These are phyloP conservation scores for Drosophila niveifrons DNA, from an alignment of 2,888 invertebrate genomes.

Conservation along the genomic window DNA sequence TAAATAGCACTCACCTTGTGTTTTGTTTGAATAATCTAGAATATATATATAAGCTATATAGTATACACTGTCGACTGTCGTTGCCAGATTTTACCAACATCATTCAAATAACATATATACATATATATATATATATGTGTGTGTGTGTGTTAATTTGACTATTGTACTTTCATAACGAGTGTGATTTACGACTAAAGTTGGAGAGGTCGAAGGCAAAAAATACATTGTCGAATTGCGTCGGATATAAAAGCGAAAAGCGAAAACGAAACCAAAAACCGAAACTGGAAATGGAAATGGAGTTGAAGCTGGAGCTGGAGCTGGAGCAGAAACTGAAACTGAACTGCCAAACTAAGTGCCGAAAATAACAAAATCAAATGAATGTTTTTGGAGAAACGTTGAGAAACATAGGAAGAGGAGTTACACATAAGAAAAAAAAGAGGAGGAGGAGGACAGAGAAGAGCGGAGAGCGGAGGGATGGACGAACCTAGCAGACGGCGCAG, in stretches of 20 bases:
- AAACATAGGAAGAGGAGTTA: no score
- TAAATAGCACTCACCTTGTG: background rate
- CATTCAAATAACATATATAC: no score
- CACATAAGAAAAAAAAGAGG: background rate
- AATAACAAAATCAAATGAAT: conserved; percentile 74
- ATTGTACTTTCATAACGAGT: conserved; percentile 13
- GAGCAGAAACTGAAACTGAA: conserved; percentile 6
- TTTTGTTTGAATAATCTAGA: background rate
- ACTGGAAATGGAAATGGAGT: conserved; percentile 2
- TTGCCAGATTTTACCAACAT: no score
- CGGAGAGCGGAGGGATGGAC: background rate
- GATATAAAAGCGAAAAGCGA: conserved; percentile 17
- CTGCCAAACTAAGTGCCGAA: conserved; percentile 68
- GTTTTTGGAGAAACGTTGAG: conserved; percentile 17
- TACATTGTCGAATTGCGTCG: conserved; percentile 6
- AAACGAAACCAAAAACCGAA: background rate
- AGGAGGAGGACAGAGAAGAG: background rate
- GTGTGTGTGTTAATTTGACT: conserved; percentile 8
- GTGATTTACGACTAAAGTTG: conserved; percentile 29
- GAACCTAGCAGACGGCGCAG: conserved; percentile 15
- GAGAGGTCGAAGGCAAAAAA: conserved; percentile 21
- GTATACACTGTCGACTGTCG: no score
- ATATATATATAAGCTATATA: no score
- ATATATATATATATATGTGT: no score
- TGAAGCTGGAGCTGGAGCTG: no score